Conservation (phyloP, 1,140 invertebrate genomes). For the Ectropis grisescens region DNA sequence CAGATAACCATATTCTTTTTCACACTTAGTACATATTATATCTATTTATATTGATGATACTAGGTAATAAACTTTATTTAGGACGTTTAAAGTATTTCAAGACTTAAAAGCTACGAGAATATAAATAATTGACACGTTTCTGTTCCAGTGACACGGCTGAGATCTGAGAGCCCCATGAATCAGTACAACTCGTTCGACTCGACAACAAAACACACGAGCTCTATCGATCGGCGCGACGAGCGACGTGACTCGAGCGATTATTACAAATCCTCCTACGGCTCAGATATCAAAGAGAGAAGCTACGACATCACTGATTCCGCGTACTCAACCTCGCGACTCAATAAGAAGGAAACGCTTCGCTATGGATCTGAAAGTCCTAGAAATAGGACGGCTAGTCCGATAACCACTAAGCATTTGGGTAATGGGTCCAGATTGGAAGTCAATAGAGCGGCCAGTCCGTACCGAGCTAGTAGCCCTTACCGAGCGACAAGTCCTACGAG, state of each 20-base stretch:
- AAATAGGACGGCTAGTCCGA: constrained; percentile 61
- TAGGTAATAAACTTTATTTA: too few species aligned
- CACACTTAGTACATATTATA: too few species aligned
- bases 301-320: constrained; percentile 58
- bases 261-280: constrained; percentile 51
- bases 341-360: constrained; percentile 44
- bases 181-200: constrained; percentile 51
- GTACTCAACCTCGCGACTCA: constrained; percentile 42
- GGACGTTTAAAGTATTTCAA: too few species aligned
- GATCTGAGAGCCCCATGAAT: constrained; percentile 59
- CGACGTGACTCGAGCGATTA: constrained; percentile 48
- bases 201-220: constrained; percentile 37
- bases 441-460: constrained; percentile 49
- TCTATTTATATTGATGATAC: too few species aligned
- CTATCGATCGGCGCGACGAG: constrained; percentile 50
- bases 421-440: constrained; percentile 53
- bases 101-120: too few species aligned
- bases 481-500: constrained; percentile 52
- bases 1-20: constrained; percentile 2
- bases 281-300: constrained; percentile 51
- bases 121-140: too few species aligned
- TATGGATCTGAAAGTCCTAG: constrained; percentile 59
- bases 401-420: constrained; percentile 60
- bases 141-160: constrained; percentile 44
- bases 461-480: constrained; percentile 52